Evolutionary conservation across 2,888 invertebrate genomes (phyloP), one percentile per base, ranked within the genome.

Genomic region (Seira sanloemensis): DNA sequence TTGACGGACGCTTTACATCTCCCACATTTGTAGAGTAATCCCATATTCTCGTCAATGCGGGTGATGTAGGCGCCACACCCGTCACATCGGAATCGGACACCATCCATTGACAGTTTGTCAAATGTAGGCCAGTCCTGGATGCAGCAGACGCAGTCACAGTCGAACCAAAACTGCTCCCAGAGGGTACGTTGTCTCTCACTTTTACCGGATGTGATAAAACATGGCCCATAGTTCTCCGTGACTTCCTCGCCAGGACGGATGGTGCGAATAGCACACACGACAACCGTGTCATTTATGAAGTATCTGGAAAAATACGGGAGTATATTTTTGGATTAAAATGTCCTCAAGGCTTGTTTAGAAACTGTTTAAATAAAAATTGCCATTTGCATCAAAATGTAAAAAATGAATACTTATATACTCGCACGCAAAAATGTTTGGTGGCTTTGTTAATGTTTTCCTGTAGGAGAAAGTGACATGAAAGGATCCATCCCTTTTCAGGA

Each of bases 181-280:
- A 96, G 91, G 0, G 93, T 92, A 68, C 93, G 92, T 90, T 94
- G 94, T 1, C 97, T 92, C 69, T 94, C 93, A 24, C 91, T 91
- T 2, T 93, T 89, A 68, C 91, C 91, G 87, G 91, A 92, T 85
- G 94, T 93, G 0, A 93, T 93, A 90, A 95, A 96, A 89, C 95
- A 93, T 0, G 96, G 96, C 0, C 96, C 97, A 90, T 97, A 97
- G 91, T 96, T 96, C 90, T 97, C 97, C 0, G 95, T 94, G 0
- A 96, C 93, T n/a, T 93, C 90, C 62, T 95, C 94, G 0, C 95
- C 95, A 0, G 93, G 91, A 2, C 92, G 90, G 73, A 96, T 91
- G 0, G 95, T 94, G 2, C 95, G 93, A 0, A 93, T 92, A 0
- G 95, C 94, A 7, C 94, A 93, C 0, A 96, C 92, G 0, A 96